Evolutionary conservation across 2,888 invertebrate species (phyloP).

Genomic region (Agrotis exclamationis): DNA sequence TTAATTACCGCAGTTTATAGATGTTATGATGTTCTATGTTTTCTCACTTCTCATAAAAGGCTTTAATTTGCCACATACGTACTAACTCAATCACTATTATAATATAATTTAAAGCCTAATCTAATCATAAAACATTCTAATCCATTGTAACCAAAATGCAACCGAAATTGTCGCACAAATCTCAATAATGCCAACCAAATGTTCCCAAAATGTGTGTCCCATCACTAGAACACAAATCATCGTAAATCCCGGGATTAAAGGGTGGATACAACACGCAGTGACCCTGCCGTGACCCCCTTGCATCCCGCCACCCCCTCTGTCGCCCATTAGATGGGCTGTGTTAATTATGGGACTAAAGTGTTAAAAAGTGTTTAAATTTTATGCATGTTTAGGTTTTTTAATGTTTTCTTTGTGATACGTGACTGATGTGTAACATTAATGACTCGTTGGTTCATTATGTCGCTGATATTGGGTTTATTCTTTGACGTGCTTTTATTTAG

Average conservation of each 20-base stretch:
- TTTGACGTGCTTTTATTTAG: not conserved
- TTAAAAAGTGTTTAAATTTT: constrained; percentile 39
- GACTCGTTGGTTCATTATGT: not conserved
- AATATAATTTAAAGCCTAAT: not conserved
- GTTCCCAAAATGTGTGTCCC: constrained; percentile 52
- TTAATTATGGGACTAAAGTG: constrained; percentile 57
- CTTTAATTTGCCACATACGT: too few relatives aligned
- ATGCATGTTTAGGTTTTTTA: constrained; percentile 20
- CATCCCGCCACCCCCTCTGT: not conserved
- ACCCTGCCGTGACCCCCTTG: constrained; percentile 37
- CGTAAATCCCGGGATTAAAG: constrained; percentile 73
- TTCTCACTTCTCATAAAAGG: too few relatives aligned
- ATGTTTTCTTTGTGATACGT: constrained; percentile 19
- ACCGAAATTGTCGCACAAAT: constrained; percentile 25
- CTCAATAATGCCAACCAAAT: constrained; percentile 25
- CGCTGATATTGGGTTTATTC: not conserved
- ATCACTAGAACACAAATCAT: constrained; percentile 70
- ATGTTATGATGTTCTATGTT: too few relatives aligned
- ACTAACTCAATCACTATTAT: too few relatives aligned
- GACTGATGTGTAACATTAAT: not conserved
- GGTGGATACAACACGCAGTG: constrained; percentile 65
- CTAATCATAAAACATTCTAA: constrained; percentile 6
- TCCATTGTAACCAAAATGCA: constrained; percentile 17
- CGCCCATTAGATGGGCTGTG: constrained; percentile 32
- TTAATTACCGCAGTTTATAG: too few relatives aligned